phyloP scores from a whole-genome alignment of 2,797 vertebrate genomes.

The Sebastes goodei region DNA sequence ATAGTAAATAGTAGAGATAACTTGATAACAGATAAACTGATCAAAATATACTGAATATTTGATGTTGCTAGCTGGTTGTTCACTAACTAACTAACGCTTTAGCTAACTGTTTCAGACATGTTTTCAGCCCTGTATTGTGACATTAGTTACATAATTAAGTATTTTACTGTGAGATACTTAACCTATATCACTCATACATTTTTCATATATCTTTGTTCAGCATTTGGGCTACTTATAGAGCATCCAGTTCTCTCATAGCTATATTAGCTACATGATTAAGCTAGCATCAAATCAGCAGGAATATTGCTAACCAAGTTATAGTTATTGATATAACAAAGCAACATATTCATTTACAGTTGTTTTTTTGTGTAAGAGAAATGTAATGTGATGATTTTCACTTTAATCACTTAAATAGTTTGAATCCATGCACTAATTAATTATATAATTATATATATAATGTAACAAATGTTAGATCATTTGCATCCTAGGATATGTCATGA shows the following conservation, averaged over 20 bases:
- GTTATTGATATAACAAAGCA: not conserved
- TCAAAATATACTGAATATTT: not conserved
- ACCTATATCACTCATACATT: not conserved
- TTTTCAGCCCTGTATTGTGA: not conserved
- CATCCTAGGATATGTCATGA: not conserved
- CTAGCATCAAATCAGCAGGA: not conserved
- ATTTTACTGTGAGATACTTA: not conserved
- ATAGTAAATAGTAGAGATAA: not conserved
- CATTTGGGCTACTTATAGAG: not conserved
- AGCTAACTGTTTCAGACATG: not conserved
- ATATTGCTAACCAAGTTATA: not conserved
- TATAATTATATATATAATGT: not conserved
- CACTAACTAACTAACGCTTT: not conserved
- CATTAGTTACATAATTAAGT: not conserved
- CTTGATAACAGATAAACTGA: not conserved
- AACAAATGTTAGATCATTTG: not conserved
- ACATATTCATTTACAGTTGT: not conserved
- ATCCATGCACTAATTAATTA: not conserved
- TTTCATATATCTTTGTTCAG: not conserved
- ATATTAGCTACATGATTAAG: not conserved
- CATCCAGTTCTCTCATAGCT: not conserved
- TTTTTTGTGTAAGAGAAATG: not conserved
- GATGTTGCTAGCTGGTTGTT: not conserved
- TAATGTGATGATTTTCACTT: not conserved
- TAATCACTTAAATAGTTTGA: not conserved